Percentiles rank a stretch among this genome's conserved stretches.
phyloP scores from a whole-genome alignment of 1,140 invertebrate species.

The Calliopsis andreniformis region DNA sequence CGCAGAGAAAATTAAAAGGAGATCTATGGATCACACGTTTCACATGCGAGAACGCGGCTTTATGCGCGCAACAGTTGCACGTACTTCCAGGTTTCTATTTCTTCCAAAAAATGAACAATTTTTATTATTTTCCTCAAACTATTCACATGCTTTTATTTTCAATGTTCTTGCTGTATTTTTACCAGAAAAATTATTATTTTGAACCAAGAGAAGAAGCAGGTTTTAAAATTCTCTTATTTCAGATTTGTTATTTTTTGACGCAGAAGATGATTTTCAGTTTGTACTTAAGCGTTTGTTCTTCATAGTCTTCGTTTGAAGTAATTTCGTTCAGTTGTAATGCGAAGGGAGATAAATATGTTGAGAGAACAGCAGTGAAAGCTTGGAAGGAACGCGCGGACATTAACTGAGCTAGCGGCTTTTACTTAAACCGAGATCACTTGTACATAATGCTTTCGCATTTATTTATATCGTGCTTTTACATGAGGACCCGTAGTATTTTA shows the following conservation, averaged over 20 bases:
- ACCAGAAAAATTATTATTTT: too few relatives aligned
- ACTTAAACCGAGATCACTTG: constrained; percentile 76
- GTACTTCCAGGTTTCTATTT: constrained; percentile 31
- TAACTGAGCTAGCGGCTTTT: constrained; percentile 76
- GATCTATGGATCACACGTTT: too few relatives aligned
- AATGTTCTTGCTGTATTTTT: too few relatives aligned
- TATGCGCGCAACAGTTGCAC: background rate
- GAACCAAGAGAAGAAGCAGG: too few relatives aligned
- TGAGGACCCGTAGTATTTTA: constrained; percentile 79
- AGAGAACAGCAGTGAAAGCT: background rate
- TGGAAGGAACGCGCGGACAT: constrained; percentile 15
- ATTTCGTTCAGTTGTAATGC: too few relatives aligned
- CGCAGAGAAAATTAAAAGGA: too few relatives aligned
- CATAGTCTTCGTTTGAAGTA: too few relatives aligned
- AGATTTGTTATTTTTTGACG: too few relatives aligned
- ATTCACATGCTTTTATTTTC: background rate
- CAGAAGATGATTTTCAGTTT: too few relatives aligned
- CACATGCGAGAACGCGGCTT: background rate
- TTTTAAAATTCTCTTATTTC: too few relatives aligned
- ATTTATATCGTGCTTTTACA: constrained; percentile 80
- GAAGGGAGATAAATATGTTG: background rate
- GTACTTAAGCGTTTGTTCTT: too few relatives aligned
- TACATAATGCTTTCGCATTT: constrained; percentile 81
- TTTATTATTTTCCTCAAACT: background rate
- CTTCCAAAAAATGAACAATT: background rate